Conservation (phyloP, 2,888 invertebrate species). For the Dyspetes luteomarginatus region DNA sequence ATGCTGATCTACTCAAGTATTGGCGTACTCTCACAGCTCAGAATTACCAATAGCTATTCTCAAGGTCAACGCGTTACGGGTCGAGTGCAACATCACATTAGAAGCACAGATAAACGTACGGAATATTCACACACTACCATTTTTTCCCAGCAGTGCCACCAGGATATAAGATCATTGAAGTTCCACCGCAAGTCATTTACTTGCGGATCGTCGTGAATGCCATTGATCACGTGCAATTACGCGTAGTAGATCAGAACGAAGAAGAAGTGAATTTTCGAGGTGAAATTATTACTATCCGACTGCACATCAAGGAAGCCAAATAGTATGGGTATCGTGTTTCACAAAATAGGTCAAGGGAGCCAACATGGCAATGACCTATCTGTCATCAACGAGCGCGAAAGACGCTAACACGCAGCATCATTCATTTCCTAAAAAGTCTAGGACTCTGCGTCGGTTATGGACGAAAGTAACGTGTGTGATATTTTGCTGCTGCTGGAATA, state of each 20-base stretch:
- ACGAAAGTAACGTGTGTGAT: constrained; percentile 14
- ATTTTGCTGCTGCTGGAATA: constrained; percentile 33
- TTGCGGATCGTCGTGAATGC: constrained; percentile 59
- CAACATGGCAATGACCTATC: constrained; percentile 27
- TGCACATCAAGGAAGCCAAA: constrained; percentile 60
- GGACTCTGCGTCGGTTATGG: constrained; percentile 1
- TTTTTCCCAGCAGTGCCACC: constrained; percentile 71
- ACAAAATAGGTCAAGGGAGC: constrained; percentile 36
- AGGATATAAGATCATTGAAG: constrained; percentile 79
- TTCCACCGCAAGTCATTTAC: constrained; percentile 67
- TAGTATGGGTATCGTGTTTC: constrained; percentile 41
- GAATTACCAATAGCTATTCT: no score
- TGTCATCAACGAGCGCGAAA: constrained; percentile 31
- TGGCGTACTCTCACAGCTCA: no score
- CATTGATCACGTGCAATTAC: constrained; percentile 64
- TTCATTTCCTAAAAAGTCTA: constrained; percentile 19
- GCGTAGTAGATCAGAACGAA: constrained; percentile 67
- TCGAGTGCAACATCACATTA: constrained; percentile 65
- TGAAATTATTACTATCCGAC: constrained; percentile 66
- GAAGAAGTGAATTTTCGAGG: constrained; percentile 63
- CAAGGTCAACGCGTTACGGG: no score
- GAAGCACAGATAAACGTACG: constrained; percentile 55
- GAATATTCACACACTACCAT: constrained; percentile 60
- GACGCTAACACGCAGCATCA: constrained; percentile 10
- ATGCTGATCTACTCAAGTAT: no score